Percentiles rank a stretch among this genome's conserved stretches.
Evolutionary conservation across 2,888 invertebrate genomes (phyloP).

Genomic region (Brenthis ino): DNA sequence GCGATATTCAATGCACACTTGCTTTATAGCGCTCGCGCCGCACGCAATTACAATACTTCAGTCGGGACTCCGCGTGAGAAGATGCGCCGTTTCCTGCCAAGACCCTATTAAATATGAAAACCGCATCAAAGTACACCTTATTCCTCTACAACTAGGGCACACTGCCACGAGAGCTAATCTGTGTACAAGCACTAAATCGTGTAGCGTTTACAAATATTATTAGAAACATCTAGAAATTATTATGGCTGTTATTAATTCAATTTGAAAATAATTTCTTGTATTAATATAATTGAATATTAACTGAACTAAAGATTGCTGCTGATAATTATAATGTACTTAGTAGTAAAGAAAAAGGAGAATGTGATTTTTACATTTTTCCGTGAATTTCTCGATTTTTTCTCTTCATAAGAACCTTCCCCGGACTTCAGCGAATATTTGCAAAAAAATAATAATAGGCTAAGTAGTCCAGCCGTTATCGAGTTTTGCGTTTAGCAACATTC

Average conservation of each 20-base stretch:
- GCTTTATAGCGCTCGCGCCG: constrained; percentile 54
- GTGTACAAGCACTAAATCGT: constrained; percentile 45
- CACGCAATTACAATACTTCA: constrained; percentile 59
- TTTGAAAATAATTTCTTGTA: constrained; percentile 41
- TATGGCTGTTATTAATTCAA: constrained; percentile 32
- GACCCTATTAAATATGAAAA: not conserved
- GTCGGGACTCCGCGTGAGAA: constrained; percentile 51
- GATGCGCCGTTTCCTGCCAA: constrained; percentile 42
- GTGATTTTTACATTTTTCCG: no score
- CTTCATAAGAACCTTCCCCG: no score
- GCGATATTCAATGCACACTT: constrained; percentile 53
- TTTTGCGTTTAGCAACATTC: no score
- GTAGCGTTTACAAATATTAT: constrained; percentile 52
- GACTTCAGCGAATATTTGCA: no score
- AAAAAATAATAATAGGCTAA: no score
- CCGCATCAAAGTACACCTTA: constrained; percentile 7
- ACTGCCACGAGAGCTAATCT: constrained; percentile 2
- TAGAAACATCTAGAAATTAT: constrained; percentile 45
- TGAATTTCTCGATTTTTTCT: no score
- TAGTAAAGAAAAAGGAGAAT: no score
- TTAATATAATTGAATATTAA: constrained; percentile 13
- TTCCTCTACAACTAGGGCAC: not conserved
- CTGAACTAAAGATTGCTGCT: not conserved
- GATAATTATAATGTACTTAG: not conserved
- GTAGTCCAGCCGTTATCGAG: no score